Conservation (phyloP, 1,140 invertebrate genomes). For the Octopus sinensis region DNA sequence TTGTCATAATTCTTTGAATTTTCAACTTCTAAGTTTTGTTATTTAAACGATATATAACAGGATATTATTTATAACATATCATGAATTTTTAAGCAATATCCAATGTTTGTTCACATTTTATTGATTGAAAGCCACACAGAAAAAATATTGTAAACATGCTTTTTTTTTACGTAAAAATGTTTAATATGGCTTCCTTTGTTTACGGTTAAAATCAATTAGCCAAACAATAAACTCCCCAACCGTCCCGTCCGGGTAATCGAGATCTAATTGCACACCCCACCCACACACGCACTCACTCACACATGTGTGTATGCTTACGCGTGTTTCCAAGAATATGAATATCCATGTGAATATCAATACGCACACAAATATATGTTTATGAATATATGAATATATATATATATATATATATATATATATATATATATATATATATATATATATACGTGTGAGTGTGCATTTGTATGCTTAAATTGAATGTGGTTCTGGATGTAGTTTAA, state of each 20-base stretch:
- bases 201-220: constrained; percentile 1
- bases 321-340: too few species aligned
- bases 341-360: too few species aligned
- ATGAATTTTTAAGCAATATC: constrained; percentile 8
- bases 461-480: too few species aligned
- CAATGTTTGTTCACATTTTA: not conserved
- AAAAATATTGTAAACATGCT: constrained; percentile 8
- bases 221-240: not conserved
- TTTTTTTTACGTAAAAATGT: not conserved
- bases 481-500: too few species aligned
- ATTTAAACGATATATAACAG: not conserved
- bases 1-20: not conserved
- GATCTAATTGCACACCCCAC: not conserved
- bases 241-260: constrained; percentile 1
- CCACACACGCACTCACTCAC: too few species aligned
- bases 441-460: too few species aligned
- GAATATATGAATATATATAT: too few species aligned
- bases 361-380: too few species aligned
- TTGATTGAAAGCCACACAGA: not conserved
- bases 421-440: too few species aligned
- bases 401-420: too few species aligned
- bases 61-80: not conserved
- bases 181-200: constrained; percentile 7
- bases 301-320: too few species aligned
- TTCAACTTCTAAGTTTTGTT: not conserved